A percentile compares a stretch with the other conserved stretches of the same genome.
phyloP scores from a whole-genome alignment of 2,888 invertebrate genomes.

The Penaeus monodon region DNA sequence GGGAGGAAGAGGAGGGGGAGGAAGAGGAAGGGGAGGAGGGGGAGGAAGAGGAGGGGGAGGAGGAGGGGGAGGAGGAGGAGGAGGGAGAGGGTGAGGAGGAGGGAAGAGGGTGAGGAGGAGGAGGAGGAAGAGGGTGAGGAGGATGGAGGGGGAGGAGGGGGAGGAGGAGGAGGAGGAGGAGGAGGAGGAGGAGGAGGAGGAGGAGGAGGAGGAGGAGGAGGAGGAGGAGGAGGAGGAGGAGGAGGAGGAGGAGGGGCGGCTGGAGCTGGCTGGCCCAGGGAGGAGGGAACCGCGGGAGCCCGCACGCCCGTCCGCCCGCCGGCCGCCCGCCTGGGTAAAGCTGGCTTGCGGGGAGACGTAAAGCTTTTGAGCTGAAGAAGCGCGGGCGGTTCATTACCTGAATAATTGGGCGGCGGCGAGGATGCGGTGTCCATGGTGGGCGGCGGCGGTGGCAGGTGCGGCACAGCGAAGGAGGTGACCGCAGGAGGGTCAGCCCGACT shows the following conservation, averaged over 20 bases:
- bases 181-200: background rate
- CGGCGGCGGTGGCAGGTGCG: slow-evolving; percentile 1
- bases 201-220: background rate
- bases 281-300: background rate
- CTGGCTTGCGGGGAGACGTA: background rate
- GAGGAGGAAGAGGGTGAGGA: background rate
- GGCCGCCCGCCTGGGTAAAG: background rate
- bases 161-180: too few relatives aligned
- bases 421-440: slow-evolving; percentile 43
- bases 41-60: background rate
- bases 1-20: too few relatives aligned
- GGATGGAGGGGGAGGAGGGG: background rate
- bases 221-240: background rate
- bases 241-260: background rate
- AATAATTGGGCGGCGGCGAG: slow-evolving; percentile 45
- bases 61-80: too few relatives aligned
- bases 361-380: background rate
- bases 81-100: too few relatives aligned
- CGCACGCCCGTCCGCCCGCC: background rate
- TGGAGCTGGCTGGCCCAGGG: background rate
- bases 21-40: too few relatives aligned
- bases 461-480: slow-evolving; percentile 12
- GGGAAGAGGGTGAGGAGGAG: too few relatives aligned
- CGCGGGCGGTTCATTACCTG: slow-evolving; percentile 27
- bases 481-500: slow-evolving; percentile 4